Evolutionary conservation across 1,140 invertebrate species (phyloP), one percentile per base, ranked within the genome.

Genomic region (Tetragnatha versicolor): DNA sequence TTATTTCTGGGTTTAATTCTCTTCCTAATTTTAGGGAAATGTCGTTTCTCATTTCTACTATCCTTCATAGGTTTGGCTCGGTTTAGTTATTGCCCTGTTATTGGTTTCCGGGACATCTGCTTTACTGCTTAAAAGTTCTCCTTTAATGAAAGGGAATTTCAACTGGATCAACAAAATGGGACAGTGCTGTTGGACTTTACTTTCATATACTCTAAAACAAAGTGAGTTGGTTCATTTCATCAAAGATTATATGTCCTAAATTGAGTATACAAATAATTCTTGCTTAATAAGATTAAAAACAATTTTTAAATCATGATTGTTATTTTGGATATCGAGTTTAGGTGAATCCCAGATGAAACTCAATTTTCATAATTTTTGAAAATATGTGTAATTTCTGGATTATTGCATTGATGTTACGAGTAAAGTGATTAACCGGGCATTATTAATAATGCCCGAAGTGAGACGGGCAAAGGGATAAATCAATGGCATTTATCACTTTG

Each of bases 161-260:
- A 49, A 33, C 10, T 49, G 29, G 25, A 2, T 68, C 2, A 2
- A 5, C 37, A 20, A 6, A 7, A n/a, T 51, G 0, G 42, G 45
- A 5, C 29, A 22, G 20, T 68, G 51, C n/a, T 10, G 45, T 22
- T 68, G 65, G 65, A 68, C 31, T 51, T 68, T 51, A 7, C 33
- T 68, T 2, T 51, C 47, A 4, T 68, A 49, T 22, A 68, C 51
- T 42, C 14, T 68, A 33, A 47, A 33, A 14, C 65, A 68, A 51
- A 37, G 65, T 68, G 35, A 27, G 12, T 20, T 20, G 10, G 45
- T 17, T 17, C 12, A 47, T 47, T 12, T 20, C 45, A 20, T 47
- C 17, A 47, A 17, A 14, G 2, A 20, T 17, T 20, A 47, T 17
- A 47, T 47, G 45, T 47, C 6, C 45, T 20, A 20, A 47, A 6